phyloP scores from a whole-genome alignment of 1,140 invertebrate species.

The Theocolax elegans region DNA sequence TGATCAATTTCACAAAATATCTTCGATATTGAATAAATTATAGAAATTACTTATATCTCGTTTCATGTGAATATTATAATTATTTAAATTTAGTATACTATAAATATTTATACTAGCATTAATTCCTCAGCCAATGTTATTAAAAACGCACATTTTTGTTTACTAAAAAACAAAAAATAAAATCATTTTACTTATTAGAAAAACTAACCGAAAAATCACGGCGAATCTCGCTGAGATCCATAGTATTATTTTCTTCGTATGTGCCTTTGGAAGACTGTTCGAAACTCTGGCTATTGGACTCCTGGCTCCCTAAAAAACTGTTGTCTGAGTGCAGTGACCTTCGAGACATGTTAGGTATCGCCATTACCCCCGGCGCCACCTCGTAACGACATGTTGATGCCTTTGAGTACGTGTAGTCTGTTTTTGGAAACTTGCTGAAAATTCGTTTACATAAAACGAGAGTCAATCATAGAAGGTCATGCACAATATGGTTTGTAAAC shows the following conservation, averaged over 20 bases:
- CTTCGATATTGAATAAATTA: no score
- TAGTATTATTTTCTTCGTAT: slow-evolving; percentile 15
- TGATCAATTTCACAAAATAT: no score
- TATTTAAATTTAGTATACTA: no score
- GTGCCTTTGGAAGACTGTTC: slow-evolving; percentile 49
- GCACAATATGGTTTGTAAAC: slow-evolving; percentile 16
- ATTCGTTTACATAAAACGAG: neutral
- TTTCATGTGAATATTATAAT: neutral
- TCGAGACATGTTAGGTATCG: slow-evolving; percentile 86
- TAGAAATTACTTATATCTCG: no score
- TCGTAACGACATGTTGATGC: slow-evolving; percentile 80
- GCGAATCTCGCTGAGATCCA: slow-evolving; percentile 6
- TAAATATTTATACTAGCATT: no score
- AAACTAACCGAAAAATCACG: slow-evolving; percentile 29
- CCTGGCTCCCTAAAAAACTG: slow-evolving; percentile 47
- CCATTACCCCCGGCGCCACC: slow-evolving; percentile 79
- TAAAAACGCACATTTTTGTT: no score
- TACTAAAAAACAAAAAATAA: no score
- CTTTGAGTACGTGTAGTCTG: slow-evolving; percentile 83
- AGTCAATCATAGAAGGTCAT: no score
- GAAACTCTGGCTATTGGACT: slow-evolving; percentile 48
- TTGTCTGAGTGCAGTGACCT: slow-evolving; percentile 66
- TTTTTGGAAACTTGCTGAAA: slow-evolving; percentile 77
- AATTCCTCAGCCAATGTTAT: no score
- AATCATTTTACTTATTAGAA: no score